Evolutionary conservation across 2,113 vertebrate genomes (phyloP).

Genomic region (Ifrita kowaldi): DNA sequence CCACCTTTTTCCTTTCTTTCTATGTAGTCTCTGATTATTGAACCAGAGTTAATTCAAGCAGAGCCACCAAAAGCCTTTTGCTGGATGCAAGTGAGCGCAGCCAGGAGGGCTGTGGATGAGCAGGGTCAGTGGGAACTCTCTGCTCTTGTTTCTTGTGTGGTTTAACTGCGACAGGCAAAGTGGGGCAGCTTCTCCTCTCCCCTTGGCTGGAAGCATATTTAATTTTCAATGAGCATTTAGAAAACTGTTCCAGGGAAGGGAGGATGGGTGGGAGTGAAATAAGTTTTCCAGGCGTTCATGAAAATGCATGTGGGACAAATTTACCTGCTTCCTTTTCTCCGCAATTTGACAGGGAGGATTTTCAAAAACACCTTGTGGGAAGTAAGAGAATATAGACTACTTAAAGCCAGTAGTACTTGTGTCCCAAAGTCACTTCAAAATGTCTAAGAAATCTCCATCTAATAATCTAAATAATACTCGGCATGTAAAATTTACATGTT

Average conservation of each 20-base stretch:
- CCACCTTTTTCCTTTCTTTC: neutral
- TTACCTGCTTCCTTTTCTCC: neutral
- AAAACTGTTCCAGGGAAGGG: neutral
- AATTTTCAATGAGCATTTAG: neutral
- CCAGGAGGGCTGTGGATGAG: neutral
- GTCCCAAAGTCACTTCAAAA: constrained; percentile 3
- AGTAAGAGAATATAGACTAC: neutral
- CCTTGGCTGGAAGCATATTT: neutral
- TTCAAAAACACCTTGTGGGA: constrained; percentile 19
- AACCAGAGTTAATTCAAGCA: neutral
- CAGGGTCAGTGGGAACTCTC: neutral
- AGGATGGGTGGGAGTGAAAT: constrained; percentile 9
- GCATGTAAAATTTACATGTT: neutral
- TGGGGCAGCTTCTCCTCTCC: neutral
- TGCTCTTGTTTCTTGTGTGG: neutral
- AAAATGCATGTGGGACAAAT: constrained; percentile 49
- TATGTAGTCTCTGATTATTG: neutral
- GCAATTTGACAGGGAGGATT: neutral
- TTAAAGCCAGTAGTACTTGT: neutral
- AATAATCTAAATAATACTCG: constrained; percentile 21
- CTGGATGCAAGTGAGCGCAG: neutral
- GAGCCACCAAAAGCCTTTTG: neutral
- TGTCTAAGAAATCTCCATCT: neutral
- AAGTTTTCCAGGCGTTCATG: constrained; percentile 21
- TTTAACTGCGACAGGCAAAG: neutral